phyloP scores from a whole-genome alignment of 2,113 vertebrate species.

The Pelecanoides urinatrix region DNA sequence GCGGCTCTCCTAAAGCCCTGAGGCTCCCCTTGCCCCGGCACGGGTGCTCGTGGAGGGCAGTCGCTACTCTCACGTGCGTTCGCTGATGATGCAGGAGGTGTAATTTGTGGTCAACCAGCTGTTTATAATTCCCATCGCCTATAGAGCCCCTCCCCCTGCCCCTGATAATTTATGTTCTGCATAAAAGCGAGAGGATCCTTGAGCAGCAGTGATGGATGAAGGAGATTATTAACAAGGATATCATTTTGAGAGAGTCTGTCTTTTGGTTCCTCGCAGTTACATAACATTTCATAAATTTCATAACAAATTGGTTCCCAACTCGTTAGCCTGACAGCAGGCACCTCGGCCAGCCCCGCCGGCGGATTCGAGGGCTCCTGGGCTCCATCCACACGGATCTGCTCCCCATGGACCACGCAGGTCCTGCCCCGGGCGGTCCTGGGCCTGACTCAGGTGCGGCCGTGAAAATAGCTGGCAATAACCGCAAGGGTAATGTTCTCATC shows the following conservation, averaged over 20 bases:
- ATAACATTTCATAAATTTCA: conserved; percentile 18
- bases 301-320: background rate
- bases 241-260: conserved; percentile 36
- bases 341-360: accelerated
- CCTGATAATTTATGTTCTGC: conserved; percentile 10
- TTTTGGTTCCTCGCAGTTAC: background rate
- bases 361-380: background rate
- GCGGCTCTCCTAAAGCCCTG: background rate
- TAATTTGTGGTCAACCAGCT: conserved; percentile 33
- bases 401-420: accelerated
- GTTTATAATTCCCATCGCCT: background rate
- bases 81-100: background rate
- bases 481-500: background rate
- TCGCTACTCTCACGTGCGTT: accelerated
- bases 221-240: conserved; percentile 56
- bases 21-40: accelerated
- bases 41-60: accelerated
- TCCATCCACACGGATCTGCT: background rate
- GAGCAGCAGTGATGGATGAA: conserved; percentile 59
- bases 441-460: background rate
- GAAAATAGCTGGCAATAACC: background rate
- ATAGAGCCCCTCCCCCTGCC: background rate
- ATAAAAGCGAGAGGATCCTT: conserved; percentile 27
- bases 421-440: accelerated
- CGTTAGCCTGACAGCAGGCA: background rate